phyloP scores from a whole-genome alignment of 2,113 vertebrate genomes.

The Clupea harengus region DNA sequence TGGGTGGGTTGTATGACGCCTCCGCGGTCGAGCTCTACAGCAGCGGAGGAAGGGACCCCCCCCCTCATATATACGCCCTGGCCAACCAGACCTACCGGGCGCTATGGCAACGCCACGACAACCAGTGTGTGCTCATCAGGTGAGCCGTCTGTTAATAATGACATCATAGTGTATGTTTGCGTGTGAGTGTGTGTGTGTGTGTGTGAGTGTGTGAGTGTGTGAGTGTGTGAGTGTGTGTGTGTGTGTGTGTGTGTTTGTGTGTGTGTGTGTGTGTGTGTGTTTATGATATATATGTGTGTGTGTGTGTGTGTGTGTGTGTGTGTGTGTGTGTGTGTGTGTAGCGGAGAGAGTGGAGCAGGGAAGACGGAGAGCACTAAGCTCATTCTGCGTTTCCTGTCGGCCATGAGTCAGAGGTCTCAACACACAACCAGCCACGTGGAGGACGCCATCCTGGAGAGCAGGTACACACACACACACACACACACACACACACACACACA shows the following conservation, averaged over 20 bases:
- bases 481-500: constrained; percentile 12
- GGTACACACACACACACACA: constrained; percentile 63
- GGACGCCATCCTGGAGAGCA: constrained; percentile 93
- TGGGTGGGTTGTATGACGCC: constrained; percentile 81
- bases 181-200: constrained; percentile 11
- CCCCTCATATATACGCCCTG: constrained; percentile 91
- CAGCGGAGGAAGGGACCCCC: constrained; percentile 80
- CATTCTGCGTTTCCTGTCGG: constrained; percentile 92
- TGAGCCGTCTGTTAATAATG: constrained; percentile 47
- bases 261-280: background rate
- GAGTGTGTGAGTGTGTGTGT: background rate
- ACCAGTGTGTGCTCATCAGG: constrained; percentile 99
- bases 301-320: background rate
- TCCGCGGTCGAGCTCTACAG: constrained; percentile 80
- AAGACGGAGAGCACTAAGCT: constrained; percentile 98
- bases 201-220: constrained; percentile 3
- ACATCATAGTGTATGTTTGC: no score
- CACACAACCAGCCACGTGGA: constrained; percentile 80
- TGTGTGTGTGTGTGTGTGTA: constrained; percentile 51
- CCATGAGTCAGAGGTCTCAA: constrained; percentile 90
- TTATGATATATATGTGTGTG: background rate
- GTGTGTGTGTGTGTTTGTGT: background rate
- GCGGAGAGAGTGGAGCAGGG: constrained; percentile 95
- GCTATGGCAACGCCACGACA: constrained; percentile 89
- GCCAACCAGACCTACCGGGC: constrained; percentile 97